Percentiles rank a stretch among this genome's conserved stretches.
Evolutionary conservation across 2,113 vertebrate genomes (phyloP).

Genomic region (Neodon shergylaensis): DNA sequence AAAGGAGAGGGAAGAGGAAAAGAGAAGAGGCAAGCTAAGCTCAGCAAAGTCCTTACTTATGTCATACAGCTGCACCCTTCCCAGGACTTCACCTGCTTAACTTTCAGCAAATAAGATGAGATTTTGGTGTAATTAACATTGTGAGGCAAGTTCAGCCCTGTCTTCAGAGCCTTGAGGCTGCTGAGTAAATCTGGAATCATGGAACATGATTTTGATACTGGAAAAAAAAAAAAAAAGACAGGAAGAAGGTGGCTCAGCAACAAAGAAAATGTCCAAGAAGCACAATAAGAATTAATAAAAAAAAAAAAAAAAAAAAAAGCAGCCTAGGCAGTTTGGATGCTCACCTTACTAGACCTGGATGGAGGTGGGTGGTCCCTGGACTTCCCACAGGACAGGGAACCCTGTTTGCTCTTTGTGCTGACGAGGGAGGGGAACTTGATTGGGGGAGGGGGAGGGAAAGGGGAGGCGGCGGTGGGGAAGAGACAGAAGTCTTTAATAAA

Average conservation of each 20-base stretch:
- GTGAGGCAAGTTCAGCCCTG: conserved; percentile 63
- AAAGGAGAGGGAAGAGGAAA: neutral
- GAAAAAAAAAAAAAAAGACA: neutral
- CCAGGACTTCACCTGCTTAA: conserved; percentile 28
- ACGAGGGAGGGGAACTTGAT: too few relatives aligned
- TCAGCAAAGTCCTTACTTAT: neutral
- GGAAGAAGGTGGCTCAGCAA: neutral
- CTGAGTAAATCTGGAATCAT: conserved; percentile 58
- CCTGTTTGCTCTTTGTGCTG: too few relatives aligned
- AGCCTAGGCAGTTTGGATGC: too few relatives aligned
- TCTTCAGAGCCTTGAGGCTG: conserved; percentile 69
- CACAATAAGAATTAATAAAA: conserved; percentile 52
- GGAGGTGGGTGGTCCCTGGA: too few relatives aligned
- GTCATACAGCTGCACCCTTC: neutral
- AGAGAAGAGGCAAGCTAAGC: neutral
- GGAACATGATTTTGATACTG: neutral
- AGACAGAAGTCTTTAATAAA: too few relatives aligned
- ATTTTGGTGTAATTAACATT: conserved; percentile 46
- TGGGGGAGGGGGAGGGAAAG: too few relatives aligned
- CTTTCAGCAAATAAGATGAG: conserved; percentile 15
- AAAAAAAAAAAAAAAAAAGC: conserved; percentile 40
- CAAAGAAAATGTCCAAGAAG: conserved; percentile 56
- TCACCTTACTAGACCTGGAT: too few relatives aligned
- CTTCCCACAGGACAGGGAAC: too few relatives aligned
- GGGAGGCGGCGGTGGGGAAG: too few relatives aligned